Evolutionary conservation across 2,797 vertebrate genomes (phyloP).

Genomic region (Perodicticus potto): DNA sequence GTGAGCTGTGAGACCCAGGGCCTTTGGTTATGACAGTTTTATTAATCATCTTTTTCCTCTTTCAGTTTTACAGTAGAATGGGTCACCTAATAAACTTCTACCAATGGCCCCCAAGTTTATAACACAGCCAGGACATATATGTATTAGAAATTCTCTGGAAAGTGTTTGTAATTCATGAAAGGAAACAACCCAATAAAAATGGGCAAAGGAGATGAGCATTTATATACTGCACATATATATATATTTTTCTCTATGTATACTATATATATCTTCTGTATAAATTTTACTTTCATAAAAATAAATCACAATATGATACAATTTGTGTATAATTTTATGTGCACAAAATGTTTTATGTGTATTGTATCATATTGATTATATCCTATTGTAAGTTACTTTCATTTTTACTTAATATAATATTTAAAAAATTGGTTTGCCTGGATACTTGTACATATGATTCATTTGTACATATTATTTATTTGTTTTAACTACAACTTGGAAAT

Average conservation of each 20-base stretch:
- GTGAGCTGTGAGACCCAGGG: background rate
- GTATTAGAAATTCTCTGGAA: constrained; percentile 11
- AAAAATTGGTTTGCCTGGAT: background rate
- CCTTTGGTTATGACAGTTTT: background rate
- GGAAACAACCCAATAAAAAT: too few species aligned
- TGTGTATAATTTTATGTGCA: background rate
- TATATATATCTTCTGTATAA: background rate
- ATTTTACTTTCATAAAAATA: background rate
- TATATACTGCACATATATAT: background rate
- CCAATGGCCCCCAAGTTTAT: background rate
- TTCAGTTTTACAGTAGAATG: constrained; percentile 10
- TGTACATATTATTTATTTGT: constrained; percentile 30
- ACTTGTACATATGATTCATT: background rate
- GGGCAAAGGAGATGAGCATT: too few species aligned
- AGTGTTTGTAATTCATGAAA: background rate
- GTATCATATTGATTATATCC: background rate
- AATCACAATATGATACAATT: background rate
- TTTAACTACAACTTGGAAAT: constrained; percentile 8
- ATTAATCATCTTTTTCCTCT: constrained; percentile 4
- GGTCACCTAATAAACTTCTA: background rate
- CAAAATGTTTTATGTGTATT: background rate
- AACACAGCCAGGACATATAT: background rate
- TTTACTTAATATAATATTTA: constrained; percentile 43
- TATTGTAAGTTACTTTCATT: constrained; percentile 50
- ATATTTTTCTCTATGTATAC: background rate